Evolutionary conservation across 2,888 invertebrate genomes (phyloP).

Genomic region (Ctena decussata): DNA sequence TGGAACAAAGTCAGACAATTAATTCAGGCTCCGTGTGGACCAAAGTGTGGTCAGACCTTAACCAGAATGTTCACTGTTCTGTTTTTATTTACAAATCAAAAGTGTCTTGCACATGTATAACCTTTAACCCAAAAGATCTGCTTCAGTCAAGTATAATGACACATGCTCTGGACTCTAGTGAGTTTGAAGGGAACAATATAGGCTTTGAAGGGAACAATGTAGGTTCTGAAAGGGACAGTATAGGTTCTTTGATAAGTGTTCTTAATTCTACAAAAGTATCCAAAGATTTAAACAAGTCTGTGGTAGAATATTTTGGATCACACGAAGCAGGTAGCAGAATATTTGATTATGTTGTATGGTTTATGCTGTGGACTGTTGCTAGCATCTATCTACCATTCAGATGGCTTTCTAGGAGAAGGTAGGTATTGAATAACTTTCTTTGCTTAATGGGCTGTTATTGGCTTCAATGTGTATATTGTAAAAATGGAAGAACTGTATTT

Average conservation of each 20-base stretch:
- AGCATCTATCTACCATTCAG: background rate
- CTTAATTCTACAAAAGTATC: background rate
- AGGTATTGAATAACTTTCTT: too few relatives aligned
- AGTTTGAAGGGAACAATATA: background rate
- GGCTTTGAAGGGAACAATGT: background rate
- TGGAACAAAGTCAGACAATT: background rate
- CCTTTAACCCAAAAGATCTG: slow-evolving; percentile 66
- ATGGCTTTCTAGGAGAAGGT: background rate
- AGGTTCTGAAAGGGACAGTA: too few relatives aligned
- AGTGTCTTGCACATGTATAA: slow-evolving; percentile 58
- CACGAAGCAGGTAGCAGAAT: background rate
- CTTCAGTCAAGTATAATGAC: slow-evolving; percentile 58
- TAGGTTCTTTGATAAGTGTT: background rate
- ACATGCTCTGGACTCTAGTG: background rate
- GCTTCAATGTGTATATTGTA: too few relatives aligned
- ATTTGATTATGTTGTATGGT: background rate
- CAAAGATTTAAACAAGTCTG: background rate
- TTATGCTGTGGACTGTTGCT: background rate
- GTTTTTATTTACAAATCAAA: slow-evolving; percentile 17
- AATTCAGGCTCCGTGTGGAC: slow-evolving; percentile 7
- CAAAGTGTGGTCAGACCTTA: slow-evolving; percentile 13
- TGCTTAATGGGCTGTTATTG: too few relatives aligned
- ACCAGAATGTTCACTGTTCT: slow-evolving; percentile 44
- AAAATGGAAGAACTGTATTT: too few relatives aligned
- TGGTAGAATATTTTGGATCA: background rate